These are phyloP conservation scores for Pheosia gnoma DNA, from an alignment of 2,888 invertebrate species.

Conservation along the genomic window DNA sequence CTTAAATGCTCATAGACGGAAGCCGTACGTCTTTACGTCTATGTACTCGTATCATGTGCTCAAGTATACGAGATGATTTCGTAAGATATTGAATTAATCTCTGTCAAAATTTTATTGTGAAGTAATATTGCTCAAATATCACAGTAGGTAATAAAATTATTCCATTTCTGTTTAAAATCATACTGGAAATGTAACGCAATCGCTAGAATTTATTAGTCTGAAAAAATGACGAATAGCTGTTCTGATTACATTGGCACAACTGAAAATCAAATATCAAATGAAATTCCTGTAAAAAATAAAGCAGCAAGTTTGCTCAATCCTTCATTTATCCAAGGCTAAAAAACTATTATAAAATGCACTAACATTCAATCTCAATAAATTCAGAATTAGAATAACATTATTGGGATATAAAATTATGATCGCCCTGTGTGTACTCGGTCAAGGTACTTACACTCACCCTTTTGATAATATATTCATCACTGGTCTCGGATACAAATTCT, in stretches of 20 bases:
- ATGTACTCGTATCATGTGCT: too few species aligned
- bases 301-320: not conserved
- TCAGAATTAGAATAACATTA: not conserved
- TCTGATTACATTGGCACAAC: not conserved
- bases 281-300: not conserved
- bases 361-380: not conserved
- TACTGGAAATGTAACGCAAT: not conserved
- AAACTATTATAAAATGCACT: not conserved
- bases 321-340: not conserved
- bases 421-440: not conserved
- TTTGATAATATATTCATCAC: slow-evolving; percentile 77
- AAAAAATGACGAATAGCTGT: slow-evolving; percentile 2
- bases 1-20: too few species aligned
- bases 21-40: too few species aligned
- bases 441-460: slow-evolving; percentile 54
- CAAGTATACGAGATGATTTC: too few species aligned
- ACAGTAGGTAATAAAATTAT: slow-evolving; percentile 18
- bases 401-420: not conserved
- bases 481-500: slow-evolving; percentile 85
- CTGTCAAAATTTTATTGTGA: too few species aligned
- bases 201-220: slow-evolving; percentile 4
- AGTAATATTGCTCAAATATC: slow-evolving; percentile 15
- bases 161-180: slow-evolving; percentile 9
- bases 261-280: not conserved
- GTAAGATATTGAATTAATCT: too few species aligned